A percentile compares a stretch with the other conserved stretches of the same genome.
Conservation (phyloP, 2,888 invertebrate species). For the Leptinotarsa rubiginosa region DNA sequence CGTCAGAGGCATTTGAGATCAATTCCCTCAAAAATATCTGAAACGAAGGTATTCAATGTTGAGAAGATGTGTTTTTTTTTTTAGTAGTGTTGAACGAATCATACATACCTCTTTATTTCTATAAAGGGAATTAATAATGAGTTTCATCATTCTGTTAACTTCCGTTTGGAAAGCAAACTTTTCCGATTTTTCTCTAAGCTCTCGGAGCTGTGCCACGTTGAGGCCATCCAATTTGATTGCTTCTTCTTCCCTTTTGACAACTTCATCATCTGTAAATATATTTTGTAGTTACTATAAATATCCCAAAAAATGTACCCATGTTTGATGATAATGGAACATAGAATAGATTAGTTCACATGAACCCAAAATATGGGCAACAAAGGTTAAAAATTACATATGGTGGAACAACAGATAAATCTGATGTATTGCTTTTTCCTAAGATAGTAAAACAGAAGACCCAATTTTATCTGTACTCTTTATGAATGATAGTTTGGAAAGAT, state of each 20-base stretch:
- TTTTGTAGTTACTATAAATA: not conserved
- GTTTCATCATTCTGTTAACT: conserved; percentile 99
- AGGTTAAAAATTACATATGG: too few relatives aligned
- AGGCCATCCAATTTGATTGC: conserved; percentile 95
- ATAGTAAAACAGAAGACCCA: too few relatives aligned
- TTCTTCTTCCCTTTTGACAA: conserved; percentile 92
- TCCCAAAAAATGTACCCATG: too few relatives aligned
- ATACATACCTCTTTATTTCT: conserved; percentile 90
- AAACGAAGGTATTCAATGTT: conserved; percentile 50
- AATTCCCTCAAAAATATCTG: conserved; percentile 96
- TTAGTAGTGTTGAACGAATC: not conserved
- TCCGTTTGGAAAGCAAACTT: conserved; percentile 96
- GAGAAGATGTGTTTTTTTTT: not conserved
- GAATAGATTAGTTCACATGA: too few relatives aligned
- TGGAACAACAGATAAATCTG: too few relatives aligned
- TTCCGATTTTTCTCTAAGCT: conserved; percentile 88
- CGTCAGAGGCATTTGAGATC: conserved; percentile 99
- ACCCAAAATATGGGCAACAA: too few relatives aligned
- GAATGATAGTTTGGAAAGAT: too few relatives aligned
- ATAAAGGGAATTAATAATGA: conserved; percentile 99
- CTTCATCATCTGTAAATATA: conserved; percentile 81
- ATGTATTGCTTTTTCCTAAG: too few relatives aligned
- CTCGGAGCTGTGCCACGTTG: conserved; percentile 93
- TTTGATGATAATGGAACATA: too few relatives aligned
- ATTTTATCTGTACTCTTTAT: too few relatives aligned